A percentile compares a stretch with the other conserved stretches of the same genome.
Conservation (phyloP, 2,797 vertebrate species). For the Valencia hispanica region DNA sequence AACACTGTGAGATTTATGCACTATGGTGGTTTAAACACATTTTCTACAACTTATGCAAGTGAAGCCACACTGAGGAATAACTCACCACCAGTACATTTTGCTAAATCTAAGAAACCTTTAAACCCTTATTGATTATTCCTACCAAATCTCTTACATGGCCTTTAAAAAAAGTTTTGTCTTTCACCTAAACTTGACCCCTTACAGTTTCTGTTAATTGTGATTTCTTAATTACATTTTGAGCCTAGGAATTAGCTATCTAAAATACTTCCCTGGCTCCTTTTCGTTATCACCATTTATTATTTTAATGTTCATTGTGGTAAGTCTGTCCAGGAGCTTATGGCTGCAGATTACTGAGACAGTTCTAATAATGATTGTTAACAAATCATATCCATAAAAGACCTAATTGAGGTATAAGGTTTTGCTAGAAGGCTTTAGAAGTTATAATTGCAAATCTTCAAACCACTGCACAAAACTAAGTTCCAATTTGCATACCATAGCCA, state of each 20-base stretch:
- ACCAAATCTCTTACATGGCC: neutral
- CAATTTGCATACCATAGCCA: neutral
- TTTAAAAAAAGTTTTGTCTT: neutral
- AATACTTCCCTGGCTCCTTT: neutral
- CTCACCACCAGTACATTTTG: neutral
- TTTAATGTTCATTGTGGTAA: slow-evolving; percentile 49
- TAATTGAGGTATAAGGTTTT: neutral
- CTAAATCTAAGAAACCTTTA: neutral
- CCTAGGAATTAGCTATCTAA: neutral
- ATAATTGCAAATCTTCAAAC: slow-evolving; percentile 5
- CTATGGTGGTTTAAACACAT: neutral
- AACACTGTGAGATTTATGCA: neutral
- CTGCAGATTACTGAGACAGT: neutral
- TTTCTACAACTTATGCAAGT: neutral
- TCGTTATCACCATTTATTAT: slow-evolving; percentile 3
- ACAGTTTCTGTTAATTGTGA: neutral
- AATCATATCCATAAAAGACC: neutral
- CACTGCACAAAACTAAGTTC: neutral
- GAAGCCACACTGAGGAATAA: neutral
- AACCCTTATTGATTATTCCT: neutral
- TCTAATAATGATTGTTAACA: neutral
- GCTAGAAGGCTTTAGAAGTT: slow-evolving; percentile 4
- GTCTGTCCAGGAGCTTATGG: slow-evolving; percentile 14
- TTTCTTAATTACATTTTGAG: slow-evolving; percentile 3
- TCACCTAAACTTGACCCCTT: slow-evolving; percentile 1